phyloP scores from a whole-genome alignment of 2,113 vertebrate genomes.

The Micromys minutus region DNA sequence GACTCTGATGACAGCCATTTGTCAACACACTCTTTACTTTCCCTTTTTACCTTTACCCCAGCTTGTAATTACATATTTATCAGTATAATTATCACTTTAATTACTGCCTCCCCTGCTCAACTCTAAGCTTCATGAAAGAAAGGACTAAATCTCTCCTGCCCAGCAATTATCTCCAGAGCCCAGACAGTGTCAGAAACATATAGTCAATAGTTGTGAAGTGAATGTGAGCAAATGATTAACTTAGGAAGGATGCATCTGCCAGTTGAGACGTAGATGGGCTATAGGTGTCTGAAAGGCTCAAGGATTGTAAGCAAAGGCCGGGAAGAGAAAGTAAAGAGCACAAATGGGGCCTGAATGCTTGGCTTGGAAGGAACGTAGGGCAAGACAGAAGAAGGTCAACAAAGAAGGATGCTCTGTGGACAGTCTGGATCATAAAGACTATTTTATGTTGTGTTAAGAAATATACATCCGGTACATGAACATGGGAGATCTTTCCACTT shows the following conservation, averaged over 20 bases:
- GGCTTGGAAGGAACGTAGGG: background rate
- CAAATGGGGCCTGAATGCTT: background rate
- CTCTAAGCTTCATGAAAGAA: background rate
- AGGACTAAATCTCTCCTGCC: slow-evolving; percentile 1
- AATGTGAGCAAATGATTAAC: slow-evolving; percentile 21
- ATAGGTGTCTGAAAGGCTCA: background rate
- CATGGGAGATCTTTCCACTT: no score
- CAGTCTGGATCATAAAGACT: background rate
- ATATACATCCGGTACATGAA: background rate
- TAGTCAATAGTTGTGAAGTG: slow-evolving; percentile 30
- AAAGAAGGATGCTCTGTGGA: background rate
- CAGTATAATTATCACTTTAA: slow-evolving; percentile 41
- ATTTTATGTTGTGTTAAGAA: background rate
- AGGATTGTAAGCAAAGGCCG: background rate
- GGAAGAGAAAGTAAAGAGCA: background rate
- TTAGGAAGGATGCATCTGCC: background rate
- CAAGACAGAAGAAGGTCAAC: background rate
- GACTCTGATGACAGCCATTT: background rate
- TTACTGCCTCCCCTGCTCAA: background rate
- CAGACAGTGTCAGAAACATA: slow-evolving; percentile 17
- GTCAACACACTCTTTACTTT: background rate
- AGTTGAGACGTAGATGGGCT: background rate
- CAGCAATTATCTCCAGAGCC: background rate
- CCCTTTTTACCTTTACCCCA: slow-evolving; percentile 30
- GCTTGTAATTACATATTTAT: slow-evolving; percentile 43